Percentiles rank a stretch among this genome's conserved stretches.
These are phyloP conservation scores for Echinometra lucunter DNA, from an alignment of 53 echinoderm and acorn worm genomes.

Conservation along the genomic window DNA sequence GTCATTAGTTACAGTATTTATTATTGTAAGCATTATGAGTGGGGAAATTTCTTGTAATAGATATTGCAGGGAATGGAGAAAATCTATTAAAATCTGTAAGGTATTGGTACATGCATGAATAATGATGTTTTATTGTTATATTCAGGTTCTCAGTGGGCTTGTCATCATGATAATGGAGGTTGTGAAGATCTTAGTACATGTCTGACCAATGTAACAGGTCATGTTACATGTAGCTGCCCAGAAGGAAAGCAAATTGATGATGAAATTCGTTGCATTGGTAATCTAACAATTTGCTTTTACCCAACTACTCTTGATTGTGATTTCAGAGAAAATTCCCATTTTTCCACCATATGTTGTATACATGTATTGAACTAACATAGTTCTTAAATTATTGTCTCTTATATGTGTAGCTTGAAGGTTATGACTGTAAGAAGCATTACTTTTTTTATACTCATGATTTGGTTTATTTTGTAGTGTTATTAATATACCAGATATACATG, in stretches of 20 bases:
- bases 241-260: slow-evolving; percentile 61
- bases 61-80: not conserved
- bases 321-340: too few relatives aligned
- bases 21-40: not conserved
- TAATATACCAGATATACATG: too few relatives aligned
- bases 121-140: not conserved
- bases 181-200: slow-evolving; percentile 81
- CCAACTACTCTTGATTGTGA: not conserved
- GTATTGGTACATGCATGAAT: not conserved
- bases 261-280: slow-evolving; percentile 75
- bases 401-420: too few relatives aligned
- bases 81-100: not conserved
- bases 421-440: too few relatives aligned
- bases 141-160: slow-evolving; percentile 79
- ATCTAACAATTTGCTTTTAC: not conserved
- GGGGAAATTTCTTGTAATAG: not conserved
- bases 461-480: too few relatives aligned
- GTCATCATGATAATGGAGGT: slow-evolving; percentile 81
- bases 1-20: not conserved
- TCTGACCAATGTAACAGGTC: slow-evolving; percentile 71
- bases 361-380: not conserved
- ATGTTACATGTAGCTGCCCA: slow-evolving; percentile 76
- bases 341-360: too few relatives aligned
- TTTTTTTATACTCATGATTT: too few relatives aligned
- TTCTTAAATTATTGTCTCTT: not conserved